These are phyloP conservation scores for Microctenopoma stevenorrisi DNA, from an alignment of 2,797 vertebrate genomes.

Conservation along the genomic window DNA sequence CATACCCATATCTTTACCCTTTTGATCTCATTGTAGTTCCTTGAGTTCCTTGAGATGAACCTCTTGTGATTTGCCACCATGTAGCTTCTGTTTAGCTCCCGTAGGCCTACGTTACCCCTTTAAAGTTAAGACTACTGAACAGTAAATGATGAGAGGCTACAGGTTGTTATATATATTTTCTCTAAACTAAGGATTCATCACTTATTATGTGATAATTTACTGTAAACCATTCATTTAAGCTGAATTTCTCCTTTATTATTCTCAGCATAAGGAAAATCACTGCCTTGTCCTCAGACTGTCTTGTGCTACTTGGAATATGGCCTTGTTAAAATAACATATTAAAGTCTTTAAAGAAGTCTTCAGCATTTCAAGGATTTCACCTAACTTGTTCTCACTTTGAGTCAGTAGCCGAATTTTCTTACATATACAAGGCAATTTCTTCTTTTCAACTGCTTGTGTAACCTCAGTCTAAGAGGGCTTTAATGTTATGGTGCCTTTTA, in stretches of 20 bases:
- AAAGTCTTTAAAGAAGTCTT: slow-evolving; percentile 62
- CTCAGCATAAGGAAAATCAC: background rate
- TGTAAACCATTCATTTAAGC: slow-evolving; percentile 11
- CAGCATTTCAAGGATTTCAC: slow-evolving; percentile 43
- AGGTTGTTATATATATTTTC: too few relatives aligned
- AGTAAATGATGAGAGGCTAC: too few relatives aligned
- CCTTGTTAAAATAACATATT: slow-evolving; percentile 73
- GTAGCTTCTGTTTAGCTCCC: too few relatives aligned
- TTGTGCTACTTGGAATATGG: slow-evolving; percentile 45
- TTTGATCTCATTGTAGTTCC: too few relatives aligned
- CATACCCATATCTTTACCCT: too few relatives aligned
- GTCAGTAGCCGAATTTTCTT: background rate
- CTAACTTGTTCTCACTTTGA: slow-evolving; percentile 25
- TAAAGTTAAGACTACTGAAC: too few relatives aligned
- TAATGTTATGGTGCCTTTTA: slow-evolving; percentile 38
- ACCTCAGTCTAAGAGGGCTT: slow-evolving; percentile 21
- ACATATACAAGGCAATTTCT: background rate
- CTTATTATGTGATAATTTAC: too few relatives aligned
- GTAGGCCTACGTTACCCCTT: too few relatives aligned
- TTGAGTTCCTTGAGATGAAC: too few relatives aligned
- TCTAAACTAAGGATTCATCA: too few relatives aligned
- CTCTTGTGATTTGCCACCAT: too few relatives aligned
- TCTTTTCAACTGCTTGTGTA: slow-evolving; percentile 7
- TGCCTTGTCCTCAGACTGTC: slow-evolving; percentile 41
- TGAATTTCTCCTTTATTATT: slow-evolving; percentile 12